A percentile compares a stretch with the other conserved stretches of the same genome.
These are phyloP conservation scores for Patella caerulea DNA, from an alignment of 2,888 invertebrate species.

Conservation along the genomic window DNA sequence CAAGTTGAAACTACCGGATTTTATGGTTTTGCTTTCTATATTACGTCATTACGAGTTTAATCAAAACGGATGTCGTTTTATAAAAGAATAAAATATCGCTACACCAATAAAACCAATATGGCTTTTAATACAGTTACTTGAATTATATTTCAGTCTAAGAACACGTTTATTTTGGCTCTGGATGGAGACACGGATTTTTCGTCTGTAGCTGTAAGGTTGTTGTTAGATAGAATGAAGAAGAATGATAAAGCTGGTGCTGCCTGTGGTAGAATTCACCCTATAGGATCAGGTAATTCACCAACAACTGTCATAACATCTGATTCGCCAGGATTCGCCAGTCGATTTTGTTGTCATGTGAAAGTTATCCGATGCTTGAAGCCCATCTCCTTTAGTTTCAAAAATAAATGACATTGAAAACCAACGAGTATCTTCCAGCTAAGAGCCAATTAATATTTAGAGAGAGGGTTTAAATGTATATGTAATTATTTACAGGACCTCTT, in stretches of 20 bases:
- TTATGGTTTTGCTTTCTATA: no score
- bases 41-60: no score
- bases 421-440: no score
- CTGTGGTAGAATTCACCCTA: slow-evolving; percentile 98
- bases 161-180: slow-evolving; percentile 94
- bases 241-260: slow-evolving; percentile 96
- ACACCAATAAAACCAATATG: no score
- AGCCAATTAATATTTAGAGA: no score
- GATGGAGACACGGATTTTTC: slow-evolving; percentile 99
- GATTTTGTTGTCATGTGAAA: neutral
- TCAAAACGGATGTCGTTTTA: no score
- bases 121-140: neutral
- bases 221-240: slow-evolving; percentile 98
- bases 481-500: slow-evolving; percentile 82
- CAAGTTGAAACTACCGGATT: no score
- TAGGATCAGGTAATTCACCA: slow-evolving; percentile 81
- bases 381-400: neutral
- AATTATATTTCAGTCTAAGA: slow-evolving; percentile 75
- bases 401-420: no score
- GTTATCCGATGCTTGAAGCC: neutral
- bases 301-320: neutral
- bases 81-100: no score
- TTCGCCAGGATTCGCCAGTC: neutral
- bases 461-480: no score
- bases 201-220: slow-evolving; percentile 91